Conservation (phyloP, 2,888 invertebrate genomes). For the Rhagophthalmus giganteus region DNA sequence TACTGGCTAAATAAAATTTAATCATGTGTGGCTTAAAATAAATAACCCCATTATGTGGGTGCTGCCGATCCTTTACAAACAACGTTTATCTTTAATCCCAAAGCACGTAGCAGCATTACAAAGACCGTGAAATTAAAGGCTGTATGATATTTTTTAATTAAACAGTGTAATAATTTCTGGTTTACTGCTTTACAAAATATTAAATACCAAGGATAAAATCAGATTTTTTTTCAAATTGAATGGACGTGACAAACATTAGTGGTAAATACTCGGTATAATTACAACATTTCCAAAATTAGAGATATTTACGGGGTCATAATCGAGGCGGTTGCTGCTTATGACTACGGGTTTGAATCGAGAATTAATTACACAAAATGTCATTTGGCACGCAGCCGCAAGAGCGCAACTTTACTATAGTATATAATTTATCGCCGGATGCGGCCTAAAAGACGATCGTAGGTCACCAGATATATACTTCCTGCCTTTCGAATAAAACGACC, state of each 20-base stretch:
- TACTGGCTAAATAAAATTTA: slow-evolving; percentile 14
- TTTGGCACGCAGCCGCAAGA: slow-evolving; percentile 37
- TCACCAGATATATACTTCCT: slow-evolving; percentile 30
- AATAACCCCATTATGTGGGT: slow-evolving; percentile 7
- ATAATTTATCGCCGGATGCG: slow-evolving; percentile 39
- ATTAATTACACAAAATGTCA: slow-evolving; percentile 41
- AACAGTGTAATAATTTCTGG: background rate
- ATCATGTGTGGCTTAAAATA: slow-evolving; percentile 16
- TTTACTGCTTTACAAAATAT: background rate
- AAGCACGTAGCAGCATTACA: slow-evolving; percentile 2
- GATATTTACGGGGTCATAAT: slow-evolving; percentile 21
- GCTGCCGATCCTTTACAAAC: slow-evolving; percentile 6
- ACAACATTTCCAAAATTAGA: slow-evolving; percentile 15
- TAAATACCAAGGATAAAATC: background rate
- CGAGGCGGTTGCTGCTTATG: slow-evolving; percentile 27
- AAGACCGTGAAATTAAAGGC: slow-evolving; percentile 2
- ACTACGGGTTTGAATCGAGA: slow-evolving; percentile 37
- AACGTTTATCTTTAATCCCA: slow-evolving; percentile 11
- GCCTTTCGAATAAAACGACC: slow-evolving; percentile 23
- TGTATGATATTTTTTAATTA: slow-evolving; percentile 9
- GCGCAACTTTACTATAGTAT: slow-evolving; percentile 29
- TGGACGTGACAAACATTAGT: slow-evolving; percentile 4
- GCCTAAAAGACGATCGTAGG: slow-evolving; percentile 34
- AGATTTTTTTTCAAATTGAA: background rate
- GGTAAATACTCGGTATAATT: slow-evolving; percentile 5